Evolutionary conservation across 2,888 invertebrate species (phyloP).

Genomic region (Ditylenchus weischeri): DNA sequence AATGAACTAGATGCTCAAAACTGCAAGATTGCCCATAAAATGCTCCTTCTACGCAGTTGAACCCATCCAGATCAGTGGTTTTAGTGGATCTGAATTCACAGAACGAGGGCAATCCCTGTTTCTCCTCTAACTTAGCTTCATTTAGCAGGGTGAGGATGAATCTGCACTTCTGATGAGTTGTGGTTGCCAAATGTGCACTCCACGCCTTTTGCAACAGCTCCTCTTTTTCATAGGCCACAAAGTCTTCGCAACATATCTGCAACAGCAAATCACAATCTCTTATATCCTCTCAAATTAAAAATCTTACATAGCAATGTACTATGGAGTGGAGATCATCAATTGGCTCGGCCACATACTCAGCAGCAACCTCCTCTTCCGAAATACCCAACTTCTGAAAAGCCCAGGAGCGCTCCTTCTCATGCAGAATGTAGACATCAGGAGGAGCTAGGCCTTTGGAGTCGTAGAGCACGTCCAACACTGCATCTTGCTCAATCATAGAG

Average conservation of each 20-base stretch:
- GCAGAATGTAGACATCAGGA: slow-evolving; percentile 19
- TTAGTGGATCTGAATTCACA: background rate
- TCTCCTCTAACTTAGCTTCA: slow-evolving; percentile 14
- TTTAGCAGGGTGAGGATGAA: slow-evolving; percentile 11
- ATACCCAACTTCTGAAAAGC: slow-evolving; percentile 15
- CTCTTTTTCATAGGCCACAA: slow-evolving; percentile 13
- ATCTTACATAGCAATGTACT: slow-evolving; percentile 18
- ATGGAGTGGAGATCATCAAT: slow-evolving; percentile 15
- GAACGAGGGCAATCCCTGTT: slow-evolving; percentile 8
- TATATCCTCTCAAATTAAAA: background rate
- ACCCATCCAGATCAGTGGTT: slow-evolving; percentile 2
- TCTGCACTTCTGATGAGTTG: slow-evolving; percentile 13
- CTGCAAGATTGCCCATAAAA: slow-evolving; percentile 10
- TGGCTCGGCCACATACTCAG: slow-evolving; percentile 13
- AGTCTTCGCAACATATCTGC: slow-evolving; percentile 16
- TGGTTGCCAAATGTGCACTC: slow-evolving; percentile 16
- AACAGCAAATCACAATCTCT: background rate
- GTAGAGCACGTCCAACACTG: slow-evolving; percentile 9
- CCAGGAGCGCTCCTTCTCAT: slow-evolving; percentile 8
- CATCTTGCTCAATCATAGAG: slow-evolving; percentile 13
- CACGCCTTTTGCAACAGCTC: slow-evolving; percentile 16
- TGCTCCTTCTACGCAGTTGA: slow-evolving; percentile 4
- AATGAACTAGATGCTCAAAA: slow-evolving; percentile 14
- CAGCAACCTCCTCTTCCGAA: background rate
- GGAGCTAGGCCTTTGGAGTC: slow-evolving; percentile 12